phyloP scores from a whole-genome alignment of 2,888 invertebrate genomes.

The Ommatoiulus sabulosus region DNA sequence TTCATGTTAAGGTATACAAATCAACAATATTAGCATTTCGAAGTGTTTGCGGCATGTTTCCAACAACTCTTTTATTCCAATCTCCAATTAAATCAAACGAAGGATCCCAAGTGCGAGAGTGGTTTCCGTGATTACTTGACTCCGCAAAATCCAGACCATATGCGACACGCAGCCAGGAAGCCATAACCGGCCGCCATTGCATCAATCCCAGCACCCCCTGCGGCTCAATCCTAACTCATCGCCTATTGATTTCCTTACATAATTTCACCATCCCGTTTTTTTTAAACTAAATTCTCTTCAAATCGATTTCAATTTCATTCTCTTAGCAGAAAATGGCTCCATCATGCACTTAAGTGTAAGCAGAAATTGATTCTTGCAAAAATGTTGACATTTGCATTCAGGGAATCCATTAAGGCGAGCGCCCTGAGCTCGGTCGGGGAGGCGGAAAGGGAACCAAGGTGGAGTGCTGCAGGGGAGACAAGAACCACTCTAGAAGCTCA shows the following conservation, averaged over 20 bases:
- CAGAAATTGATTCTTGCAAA: slow-evolving; percentile 4
- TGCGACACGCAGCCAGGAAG: neutral
- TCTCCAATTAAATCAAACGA: no score
- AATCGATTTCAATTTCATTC: slow-evolving; percentile 19
- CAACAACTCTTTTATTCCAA: no score
- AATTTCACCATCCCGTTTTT: neutral
- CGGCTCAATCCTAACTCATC: neutral
- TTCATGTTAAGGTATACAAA: no score
- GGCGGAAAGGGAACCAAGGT: neutral
- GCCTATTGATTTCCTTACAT: slow-evolving; percentile 8
- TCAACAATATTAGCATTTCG: no score
- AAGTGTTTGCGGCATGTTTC: no score
- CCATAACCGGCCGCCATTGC: neutral
- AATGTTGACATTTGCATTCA: slow-evolving; percentile 19
- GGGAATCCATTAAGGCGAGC: neutral
- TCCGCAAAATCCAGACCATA: no score
- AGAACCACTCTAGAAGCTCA: neutral
- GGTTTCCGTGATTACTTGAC: no score
- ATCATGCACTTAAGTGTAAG: neutral
- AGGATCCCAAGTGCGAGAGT: no score
- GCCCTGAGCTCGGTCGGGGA: neutral
- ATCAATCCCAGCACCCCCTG: neutral
- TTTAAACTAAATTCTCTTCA: neutral
- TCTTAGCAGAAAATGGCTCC: slow-evolving; percentile 19
- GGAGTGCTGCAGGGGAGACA: neutral